A percentile compares a stretch with the other conserved stretches of the same genome.
phyloP scores from a whole-genome alignment of 1,140 invertebrate species.

The Sycophaga agraensis region DNA sequence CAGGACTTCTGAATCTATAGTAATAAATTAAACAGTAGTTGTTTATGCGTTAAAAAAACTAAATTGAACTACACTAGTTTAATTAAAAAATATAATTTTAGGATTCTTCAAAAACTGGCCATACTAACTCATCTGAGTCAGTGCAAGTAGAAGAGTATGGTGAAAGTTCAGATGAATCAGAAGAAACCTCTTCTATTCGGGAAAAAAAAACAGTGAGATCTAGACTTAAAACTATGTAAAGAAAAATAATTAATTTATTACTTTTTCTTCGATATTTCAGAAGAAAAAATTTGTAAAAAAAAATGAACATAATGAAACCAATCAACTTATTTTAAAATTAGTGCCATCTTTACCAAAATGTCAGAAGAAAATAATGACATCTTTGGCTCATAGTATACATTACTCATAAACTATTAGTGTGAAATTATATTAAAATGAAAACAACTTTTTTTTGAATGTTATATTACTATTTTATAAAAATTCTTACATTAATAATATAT shows the following conservation, averaged over 20 bases:
- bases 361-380: slow-evolving; percentile 40
- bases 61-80: background rate
- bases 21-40: slow-evolving; percentile 23
- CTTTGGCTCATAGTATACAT: slow-evolving; percentile 37
- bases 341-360: slow-evolving; percentile 40
- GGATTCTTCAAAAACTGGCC: slow-evolving; percentile 43
- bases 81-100: slow-evolving; percentile 27
- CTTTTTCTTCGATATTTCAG: slow-evolving; percentile 35
- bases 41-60: background rate
- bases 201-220: slow-evolving; percentile 48
- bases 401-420: too few relatives aligned
- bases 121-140: slow-evolving; percentile 48
- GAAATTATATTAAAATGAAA: too few relatives aligned
- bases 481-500: slow-evolving; percentile 22
- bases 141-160: slow-evolving; percentile 48
- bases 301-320: slow-evolving; percentile 4
- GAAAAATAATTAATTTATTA: slow-evolving; percentile 15
- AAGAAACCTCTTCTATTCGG: slow-evolving; percentile 43
- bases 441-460: slow-evolving; percentile 10
- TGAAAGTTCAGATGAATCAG: slow-evolving; percentile 43
- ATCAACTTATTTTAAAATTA: slow-evolving; percentile 22
- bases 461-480: slow-evolving; percentile 27
- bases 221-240: slow-evolving; percentile 44
- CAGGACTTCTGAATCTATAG: slow-evolving; percentile 34
- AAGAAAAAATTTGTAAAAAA: slow-evolving; percentile 24